These are phyloP conservation scores for Platyrinchus mystaceus DNA, from an alignment of 2,797 vertebrate genomes.

Conservation along the genomic window DNA sequence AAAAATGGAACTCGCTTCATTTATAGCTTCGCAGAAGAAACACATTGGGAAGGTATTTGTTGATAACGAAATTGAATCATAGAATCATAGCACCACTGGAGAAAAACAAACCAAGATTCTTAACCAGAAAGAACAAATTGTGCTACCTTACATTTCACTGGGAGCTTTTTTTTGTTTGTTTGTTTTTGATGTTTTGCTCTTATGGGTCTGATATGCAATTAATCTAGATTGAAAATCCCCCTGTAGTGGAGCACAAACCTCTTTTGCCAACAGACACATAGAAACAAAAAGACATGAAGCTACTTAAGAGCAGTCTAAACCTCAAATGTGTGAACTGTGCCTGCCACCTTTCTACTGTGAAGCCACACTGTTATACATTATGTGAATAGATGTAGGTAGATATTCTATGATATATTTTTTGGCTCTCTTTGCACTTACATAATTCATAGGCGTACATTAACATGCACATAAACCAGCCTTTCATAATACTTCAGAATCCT, in stretches of 20 bases:
- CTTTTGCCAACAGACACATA: background rate
- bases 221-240: background rate
- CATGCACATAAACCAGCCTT: background rate
- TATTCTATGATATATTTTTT: background rate
- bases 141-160: background rate
- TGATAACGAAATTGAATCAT: background rate
- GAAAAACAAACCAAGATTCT: background rate
- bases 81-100: background rate
- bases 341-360: background rate
- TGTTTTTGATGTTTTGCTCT: background rate
- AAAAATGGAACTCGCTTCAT: background rate
- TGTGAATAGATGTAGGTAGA: background rate
- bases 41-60: background rate
- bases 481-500: conserved; percentile 7
- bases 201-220: background rate
- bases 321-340: background rate
- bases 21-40: background rate
- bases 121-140: background rate
- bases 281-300: background rate
- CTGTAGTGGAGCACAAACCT: background rate
- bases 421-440: background rate
- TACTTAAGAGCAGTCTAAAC: background rate
- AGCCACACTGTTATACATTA: background rate
- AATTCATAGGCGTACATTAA: background rate
- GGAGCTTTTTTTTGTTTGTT: background rate